Percentiles rank a stretch among this genome's conserved stretches.
Evolutionary conservation across 2,888 invertebrate genomes (phyloP).

Genomic region (Synanthedon myopaeformis): DNA sequence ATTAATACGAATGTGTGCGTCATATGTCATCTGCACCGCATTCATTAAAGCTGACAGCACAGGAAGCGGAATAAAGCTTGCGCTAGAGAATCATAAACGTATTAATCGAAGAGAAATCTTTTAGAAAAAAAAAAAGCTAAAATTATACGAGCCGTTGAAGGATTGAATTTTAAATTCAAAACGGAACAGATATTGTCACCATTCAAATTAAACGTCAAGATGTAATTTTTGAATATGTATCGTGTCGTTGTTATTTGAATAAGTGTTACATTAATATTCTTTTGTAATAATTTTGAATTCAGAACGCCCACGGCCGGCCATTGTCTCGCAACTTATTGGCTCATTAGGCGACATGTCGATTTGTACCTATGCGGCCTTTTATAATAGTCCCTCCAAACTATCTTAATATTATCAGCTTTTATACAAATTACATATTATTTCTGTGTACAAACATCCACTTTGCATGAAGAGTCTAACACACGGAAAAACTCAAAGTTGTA

Average conservation of each 20-base stretch:
- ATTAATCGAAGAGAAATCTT: conserved; percentile 24
- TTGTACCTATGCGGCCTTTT: background rate
- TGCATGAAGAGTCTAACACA: no score
- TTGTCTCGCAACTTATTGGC: conserved; percentile 68
- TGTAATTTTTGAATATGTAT: conserved; percentile 60
- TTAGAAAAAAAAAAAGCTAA: conserved; percentile 42
- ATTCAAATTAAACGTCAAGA: conserved; percentile 57
- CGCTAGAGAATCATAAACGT: conserved; percentile 51
- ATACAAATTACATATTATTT: no score
- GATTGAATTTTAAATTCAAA: conserved; percentile 16
- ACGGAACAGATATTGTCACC: conserved; percentile 39
- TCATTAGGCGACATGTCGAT: conserved; percentile 58
- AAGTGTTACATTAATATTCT: conserved; percentile 69
- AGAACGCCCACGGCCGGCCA: conserved; percentile 59
- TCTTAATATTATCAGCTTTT: no score
- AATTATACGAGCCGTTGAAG: conserved; percentile 22
- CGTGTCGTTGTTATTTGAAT: conserved; percentile 60
- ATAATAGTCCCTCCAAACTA: background rate
- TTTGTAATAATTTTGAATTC: conserved; percentile 65
- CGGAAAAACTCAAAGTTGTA: no score
- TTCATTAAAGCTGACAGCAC: conserved; percentile 57
- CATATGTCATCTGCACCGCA: conserved; percentile 42
- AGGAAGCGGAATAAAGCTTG: conserved; percentile 54
- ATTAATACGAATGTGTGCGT: background rate
- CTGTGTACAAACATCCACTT: no score